Conservation (phyloP, 2,113 vertebrate genomes). For the Motacilla alba region DNA sequence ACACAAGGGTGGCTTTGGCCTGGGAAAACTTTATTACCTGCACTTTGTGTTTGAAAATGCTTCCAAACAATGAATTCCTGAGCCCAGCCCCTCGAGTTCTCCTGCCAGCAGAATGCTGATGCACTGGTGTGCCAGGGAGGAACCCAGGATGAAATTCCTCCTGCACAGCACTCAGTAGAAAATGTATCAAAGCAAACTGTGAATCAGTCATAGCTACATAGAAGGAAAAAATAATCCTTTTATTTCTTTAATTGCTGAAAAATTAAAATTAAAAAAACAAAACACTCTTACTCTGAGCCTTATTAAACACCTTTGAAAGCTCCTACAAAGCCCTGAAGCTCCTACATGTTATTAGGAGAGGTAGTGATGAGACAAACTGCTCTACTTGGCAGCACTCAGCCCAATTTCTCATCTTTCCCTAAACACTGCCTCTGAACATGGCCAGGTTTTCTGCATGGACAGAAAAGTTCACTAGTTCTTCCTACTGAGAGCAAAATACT, state of each 20-base stretch:
- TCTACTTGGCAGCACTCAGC: background rate
- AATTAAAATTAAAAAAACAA: background rate
- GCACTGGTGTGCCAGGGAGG: background rate
- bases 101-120: background rate
- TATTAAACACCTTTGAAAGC: constrained; percentile 31
- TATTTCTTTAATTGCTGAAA: background rate
- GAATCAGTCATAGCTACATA: background rate
- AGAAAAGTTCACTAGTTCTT: background rate
- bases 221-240: background rate
- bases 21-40: background rate
- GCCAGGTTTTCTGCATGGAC: background rate
- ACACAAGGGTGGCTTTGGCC: background rate
- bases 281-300: background rate
- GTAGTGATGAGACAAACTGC: background rate
- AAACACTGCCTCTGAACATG: background rate
- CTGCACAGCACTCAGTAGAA: background rate
- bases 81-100: background rate
- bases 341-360: background rate
- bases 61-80: background rate
- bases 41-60: background rate
- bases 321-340: background rate
- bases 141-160: background rate
- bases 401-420: background rate
- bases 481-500: background rate
- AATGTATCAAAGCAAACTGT: background rate